Evolutionary conservation across 2,797 vertebrate species (phyloP).

Genomic region (Ispidina picta): DNA sequence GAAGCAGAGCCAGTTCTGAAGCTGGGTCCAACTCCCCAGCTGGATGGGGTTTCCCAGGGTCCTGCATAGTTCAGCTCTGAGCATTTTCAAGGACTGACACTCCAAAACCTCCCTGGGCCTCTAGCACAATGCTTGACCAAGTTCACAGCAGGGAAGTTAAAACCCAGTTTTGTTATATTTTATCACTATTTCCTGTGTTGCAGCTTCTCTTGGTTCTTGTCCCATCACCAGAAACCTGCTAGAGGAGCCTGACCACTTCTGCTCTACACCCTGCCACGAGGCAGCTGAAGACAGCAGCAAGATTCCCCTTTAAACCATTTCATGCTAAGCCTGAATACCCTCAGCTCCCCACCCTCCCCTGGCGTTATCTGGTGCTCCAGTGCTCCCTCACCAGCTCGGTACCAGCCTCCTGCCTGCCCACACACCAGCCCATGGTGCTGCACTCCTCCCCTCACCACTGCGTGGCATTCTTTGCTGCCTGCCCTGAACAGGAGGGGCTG

Average conservation of each 20-base stretch:
- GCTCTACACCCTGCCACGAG: background rate
- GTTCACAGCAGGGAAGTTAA: background rate
- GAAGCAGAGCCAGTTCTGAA: background rate
- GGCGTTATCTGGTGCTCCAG: background rate
- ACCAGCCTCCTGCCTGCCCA: accelerated
- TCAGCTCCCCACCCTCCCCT: background rate
- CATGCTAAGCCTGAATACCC: background rate
- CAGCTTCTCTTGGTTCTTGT: background rate
- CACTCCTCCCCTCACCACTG: background rate
- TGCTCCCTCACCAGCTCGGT: background rate
- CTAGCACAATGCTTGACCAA: background rate
- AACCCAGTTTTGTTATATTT: background rate
- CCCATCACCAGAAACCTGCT: background rate
- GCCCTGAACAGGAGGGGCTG: background rate
- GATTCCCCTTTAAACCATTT: background rate
- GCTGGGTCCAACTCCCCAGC: background rate
- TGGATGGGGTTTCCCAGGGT: background rate
- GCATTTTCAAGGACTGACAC: background rate
- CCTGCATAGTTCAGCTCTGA: background rate
- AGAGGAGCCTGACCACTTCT: background rate
- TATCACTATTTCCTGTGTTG: background rate
- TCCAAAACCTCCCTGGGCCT: background rate
- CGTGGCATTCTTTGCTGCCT: background rate
- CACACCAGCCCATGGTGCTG: background rate
- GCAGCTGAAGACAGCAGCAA: background rate